Conservation (phyloP, 2,113 vertebrate species). For the Balaeniceps rex region DNA sequence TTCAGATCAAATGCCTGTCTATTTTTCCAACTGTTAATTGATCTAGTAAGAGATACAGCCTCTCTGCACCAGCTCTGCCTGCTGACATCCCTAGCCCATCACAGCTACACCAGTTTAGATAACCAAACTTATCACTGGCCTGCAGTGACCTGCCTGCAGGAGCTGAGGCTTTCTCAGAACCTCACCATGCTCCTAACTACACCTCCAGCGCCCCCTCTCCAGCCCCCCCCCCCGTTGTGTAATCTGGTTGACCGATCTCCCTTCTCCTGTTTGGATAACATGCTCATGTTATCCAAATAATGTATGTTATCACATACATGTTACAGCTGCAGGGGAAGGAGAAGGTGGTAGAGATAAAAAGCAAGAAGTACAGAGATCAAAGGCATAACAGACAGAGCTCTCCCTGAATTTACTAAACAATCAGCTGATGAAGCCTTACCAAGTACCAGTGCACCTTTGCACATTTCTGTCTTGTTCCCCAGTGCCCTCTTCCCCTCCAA, state of each 20-base stretch:
- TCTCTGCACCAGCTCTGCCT: not conserved
- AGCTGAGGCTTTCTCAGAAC: not conserved
- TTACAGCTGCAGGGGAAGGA: not conserved
- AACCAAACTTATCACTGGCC: not conserved
- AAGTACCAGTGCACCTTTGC: not conserved
- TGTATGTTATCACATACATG: too few relatives aligned
- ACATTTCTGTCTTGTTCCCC: not conserved
- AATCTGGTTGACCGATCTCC: not conserved
- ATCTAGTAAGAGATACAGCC: not conserved
- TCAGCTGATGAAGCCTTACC: not conserved
- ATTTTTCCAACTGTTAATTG: not conserved
- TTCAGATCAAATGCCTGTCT: not conserved
- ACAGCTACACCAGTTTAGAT: not conserved
- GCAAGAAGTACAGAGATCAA: not conserved
- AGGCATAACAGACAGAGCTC: not conserved
- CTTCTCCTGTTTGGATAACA: not conserved
- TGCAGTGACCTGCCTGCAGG: not conserved
- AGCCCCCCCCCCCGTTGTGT: accelerated
- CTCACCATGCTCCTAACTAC: not conserved
- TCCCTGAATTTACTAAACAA: not conserved
- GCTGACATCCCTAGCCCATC: not conserved
- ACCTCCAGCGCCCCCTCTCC: not conserved
- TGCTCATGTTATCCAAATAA: too few relatives aligned
- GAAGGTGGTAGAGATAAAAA: not conserved
- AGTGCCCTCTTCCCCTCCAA: not conserved